phyloP scores from a whole-genome alignment of 2,797 vertebrate species.

The Tachyglossus aculeatus region DNA sequence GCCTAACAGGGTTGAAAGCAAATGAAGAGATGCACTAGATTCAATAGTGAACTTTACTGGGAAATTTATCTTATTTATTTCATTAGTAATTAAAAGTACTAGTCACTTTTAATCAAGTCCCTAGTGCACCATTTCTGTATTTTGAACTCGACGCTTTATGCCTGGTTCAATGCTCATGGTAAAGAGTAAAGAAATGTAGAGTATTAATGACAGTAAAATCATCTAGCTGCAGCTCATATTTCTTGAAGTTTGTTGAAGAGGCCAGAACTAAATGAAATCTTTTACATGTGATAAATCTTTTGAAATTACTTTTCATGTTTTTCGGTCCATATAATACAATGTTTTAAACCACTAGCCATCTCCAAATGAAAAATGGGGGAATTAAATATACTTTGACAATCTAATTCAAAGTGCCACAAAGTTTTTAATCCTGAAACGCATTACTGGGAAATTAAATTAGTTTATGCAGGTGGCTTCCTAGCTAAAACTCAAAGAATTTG shows the following conservation, averaged over 20 bases:
- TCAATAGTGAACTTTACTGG: neutral
- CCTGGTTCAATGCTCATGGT: neutral
- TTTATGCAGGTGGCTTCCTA: conserved; percentile 19
- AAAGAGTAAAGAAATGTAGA: conserved; percentile 15
- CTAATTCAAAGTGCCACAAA: neutral
- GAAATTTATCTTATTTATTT: conserved; percentile 20
- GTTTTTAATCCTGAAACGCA: conserved; percentile 24
- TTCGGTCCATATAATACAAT: conserved; percentile 9
- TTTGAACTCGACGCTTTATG: neutral
- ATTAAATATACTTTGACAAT: neutral
- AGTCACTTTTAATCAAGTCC: conserved; percentile 1
- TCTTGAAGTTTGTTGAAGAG: neutral
- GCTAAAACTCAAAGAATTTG: conserved; percentile 40
- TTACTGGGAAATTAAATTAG: conserved; percentile 8
- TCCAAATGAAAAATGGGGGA: conserved; percentile 9
- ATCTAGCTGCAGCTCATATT: neutral
- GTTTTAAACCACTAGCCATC: conserved; percentile 15
- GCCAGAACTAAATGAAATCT: neutral
- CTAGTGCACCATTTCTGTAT: neutral
- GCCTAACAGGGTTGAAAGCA: conserved; percentile 8
- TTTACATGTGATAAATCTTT: neutral
- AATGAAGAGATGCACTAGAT: conserved; percentile 24
- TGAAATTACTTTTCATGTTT: neutral
- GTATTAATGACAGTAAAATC: neutral
- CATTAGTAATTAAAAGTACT: neutral